phyloP scores from a whole-genome alignment of 2,113 vertebrate genomes.

The Oreotrochilus melanogaster region DNA sequence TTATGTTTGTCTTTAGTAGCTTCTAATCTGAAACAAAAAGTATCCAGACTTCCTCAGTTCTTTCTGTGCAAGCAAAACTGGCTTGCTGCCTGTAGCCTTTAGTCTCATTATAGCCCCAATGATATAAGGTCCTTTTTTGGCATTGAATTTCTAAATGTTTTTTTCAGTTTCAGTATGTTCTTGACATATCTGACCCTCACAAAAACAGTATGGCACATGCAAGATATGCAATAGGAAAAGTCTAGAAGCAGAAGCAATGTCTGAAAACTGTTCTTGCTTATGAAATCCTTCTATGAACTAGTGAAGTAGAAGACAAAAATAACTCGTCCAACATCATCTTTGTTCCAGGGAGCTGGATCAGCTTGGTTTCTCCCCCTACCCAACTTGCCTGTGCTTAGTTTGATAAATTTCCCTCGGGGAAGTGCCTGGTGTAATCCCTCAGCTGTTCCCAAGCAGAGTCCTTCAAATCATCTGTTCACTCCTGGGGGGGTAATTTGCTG shows the following conservation, averaged over 20 bases:
- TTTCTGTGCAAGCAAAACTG: background rate
- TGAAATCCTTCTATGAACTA: background rate
- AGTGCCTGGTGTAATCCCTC: background rate
- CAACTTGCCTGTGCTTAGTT: background rate
- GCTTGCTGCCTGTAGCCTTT: background rate
- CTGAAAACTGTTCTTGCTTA: background rate
- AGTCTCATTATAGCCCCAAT: background rate
- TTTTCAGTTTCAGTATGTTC: background rate
- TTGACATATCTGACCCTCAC: background rate
- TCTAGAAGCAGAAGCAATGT: background rate
- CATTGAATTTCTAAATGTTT: background rate
- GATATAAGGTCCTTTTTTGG: background rate
- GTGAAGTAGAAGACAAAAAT: background rate
- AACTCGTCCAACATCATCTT: accelerated
- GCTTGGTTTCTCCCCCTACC: background rate
- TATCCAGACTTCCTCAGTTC: background rate
- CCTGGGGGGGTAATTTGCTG: background rate
- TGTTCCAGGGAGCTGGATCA: background rate
- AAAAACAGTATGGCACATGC: background rate
- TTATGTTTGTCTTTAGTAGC: background rate
- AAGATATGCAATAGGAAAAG: background rate
- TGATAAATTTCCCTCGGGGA: background rate
- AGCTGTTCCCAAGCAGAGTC: background rate
- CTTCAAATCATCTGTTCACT: background rate
- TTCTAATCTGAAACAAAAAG: background rate